Conservation (phyloP, 2,888 invertebrate genomes). For the Ecliptopera silaceata region DNA sequence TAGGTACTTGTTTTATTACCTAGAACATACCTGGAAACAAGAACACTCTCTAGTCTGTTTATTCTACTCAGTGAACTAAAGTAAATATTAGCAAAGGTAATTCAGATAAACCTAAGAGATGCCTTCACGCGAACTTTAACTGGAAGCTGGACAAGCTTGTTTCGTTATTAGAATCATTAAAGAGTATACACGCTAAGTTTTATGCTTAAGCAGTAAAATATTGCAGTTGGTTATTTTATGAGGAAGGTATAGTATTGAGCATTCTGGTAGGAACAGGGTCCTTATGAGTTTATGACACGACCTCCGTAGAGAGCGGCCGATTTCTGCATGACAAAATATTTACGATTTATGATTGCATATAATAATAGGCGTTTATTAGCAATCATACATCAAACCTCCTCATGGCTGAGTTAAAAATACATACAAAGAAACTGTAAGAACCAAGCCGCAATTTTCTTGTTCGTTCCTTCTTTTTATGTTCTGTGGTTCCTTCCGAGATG, state of each 20-base stretch:
- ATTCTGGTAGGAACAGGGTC: neutral
- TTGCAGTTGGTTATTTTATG: constrained; percentile 8
- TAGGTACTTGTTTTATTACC: no score
- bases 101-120: constrained; percentile 40
- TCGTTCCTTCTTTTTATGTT: no score
- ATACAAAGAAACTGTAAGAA: no score
- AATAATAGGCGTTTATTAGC: no score
- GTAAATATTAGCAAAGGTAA: constrained; percentile 31
- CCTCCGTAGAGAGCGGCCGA: neutral
- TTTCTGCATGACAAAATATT: neutral
- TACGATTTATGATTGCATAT: neutral
- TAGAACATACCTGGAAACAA: no score
- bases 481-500: no score
- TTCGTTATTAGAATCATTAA: constrained; percentile 45
- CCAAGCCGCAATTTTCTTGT: no score
- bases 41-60: neutral
- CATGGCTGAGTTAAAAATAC: no score
- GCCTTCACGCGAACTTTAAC: constrained; percentile 36
- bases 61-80: constrained; percentile 9
- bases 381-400: no score
- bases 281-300: neutral
- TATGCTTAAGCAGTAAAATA: constrained; percentile 35
- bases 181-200: constrained; percentile 42
- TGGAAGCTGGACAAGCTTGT: constrained; percentile 35
- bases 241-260: constrained; percentile 8